Percentiles rank a stretch among this genome's conserved stretches.
phyloP scores from a whole-genome alignment of 2,113 vertebrate species.

The Marcusenius ussheri region DNA sequence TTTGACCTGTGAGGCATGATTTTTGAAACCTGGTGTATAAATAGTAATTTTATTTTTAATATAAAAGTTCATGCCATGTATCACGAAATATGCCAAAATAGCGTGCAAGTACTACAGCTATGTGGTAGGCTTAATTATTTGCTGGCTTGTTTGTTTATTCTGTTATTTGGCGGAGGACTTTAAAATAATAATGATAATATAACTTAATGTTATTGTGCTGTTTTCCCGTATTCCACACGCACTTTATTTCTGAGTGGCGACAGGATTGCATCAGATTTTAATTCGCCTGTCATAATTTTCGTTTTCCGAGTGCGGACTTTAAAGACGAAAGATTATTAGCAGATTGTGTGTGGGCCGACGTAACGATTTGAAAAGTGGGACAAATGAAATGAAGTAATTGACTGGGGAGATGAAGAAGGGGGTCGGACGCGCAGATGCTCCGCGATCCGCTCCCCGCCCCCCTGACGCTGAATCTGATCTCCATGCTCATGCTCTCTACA shows the following conservation, averaged over 20 bases:
- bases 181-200: neutral
- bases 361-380: constrained; percentile 30
- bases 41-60: neutral
- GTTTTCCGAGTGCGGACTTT: neutral
- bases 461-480: neutral
- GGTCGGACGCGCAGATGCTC: constrained; percentile 31
- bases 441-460: neutral
- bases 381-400: constrained; percentile 35
- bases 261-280: constrained; percentile 22
- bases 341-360: constrained; percentile 15
- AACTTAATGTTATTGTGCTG: neutral
- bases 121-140: neutral
- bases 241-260: neutral
- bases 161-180: neutral
- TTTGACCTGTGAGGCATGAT: neutral
- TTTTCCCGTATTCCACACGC: neutral
- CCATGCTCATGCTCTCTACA: too few species aligned
- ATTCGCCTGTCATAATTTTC: constrained; percentile 16
- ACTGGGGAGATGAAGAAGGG: constrained; percentile 30
- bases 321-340: constrained; percentile 27
- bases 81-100: neutral
- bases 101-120: neutral
- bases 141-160: neutral
- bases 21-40: neutral
- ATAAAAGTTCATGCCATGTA: neutral